A percentile compares a stretch with the other conserved stretches of the same genome.
These are phyloP conservation scores for Vireo altiloquus DNA, from an alignment of 2,113 vertebrate species.

Conservation along the genomic window DNA sequence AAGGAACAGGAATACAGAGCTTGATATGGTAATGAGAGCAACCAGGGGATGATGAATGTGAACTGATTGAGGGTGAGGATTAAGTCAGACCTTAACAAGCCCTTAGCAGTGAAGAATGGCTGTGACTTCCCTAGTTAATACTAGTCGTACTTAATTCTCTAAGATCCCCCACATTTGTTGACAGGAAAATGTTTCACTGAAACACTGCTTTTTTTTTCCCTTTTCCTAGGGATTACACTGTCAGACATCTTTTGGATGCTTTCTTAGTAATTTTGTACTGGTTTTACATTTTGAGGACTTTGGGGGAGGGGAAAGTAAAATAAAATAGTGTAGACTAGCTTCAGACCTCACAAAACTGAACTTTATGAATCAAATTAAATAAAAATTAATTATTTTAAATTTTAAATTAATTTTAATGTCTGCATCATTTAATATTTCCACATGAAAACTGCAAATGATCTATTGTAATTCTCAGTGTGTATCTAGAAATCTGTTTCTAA, in stretches of 20 bases:
- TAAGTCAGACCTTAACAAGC: constrained; percentile 21
- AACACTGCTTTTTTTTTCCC: neutral
- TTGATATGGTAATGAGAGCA: constrained; percentile 44
- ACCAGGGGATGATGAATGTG: neutral
- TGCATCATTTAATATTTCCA: neutral
- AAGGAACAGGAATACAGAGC: constrained; percentile 15
- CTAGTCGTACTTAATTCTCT: neutral
- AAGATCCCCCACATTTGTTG: neutral
- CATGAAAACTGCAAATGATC: neutral
- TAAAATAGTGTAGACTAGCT: neutral
- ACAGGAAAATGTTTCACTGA: neutral
- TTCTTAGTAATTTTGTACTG: neutral
- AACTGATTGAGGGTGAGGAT: constrained; percentile 42
- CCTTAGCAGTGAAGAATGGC: neutral
- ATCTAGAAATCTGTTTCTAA: neutral
- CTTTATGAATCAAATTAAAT: neutral
- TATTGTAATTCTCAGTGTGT: neutral
- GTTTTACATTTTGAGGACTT: neutral
- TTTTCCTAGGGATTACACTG: neutral
- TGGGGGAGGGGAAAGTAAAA: neutral
- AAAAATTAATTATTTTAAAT: no score
- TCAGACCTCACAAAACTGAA: neutral
- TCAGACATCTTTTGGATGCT: neutral
- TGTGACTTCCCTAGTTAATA: neutral
- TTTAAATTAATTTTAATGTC: neutral